These are phyloP conservation scores for Pyrochroa serraticornis DNA, from an alignment of 2,888 invertebrate species.

Conservation along the genomic window DNA sequence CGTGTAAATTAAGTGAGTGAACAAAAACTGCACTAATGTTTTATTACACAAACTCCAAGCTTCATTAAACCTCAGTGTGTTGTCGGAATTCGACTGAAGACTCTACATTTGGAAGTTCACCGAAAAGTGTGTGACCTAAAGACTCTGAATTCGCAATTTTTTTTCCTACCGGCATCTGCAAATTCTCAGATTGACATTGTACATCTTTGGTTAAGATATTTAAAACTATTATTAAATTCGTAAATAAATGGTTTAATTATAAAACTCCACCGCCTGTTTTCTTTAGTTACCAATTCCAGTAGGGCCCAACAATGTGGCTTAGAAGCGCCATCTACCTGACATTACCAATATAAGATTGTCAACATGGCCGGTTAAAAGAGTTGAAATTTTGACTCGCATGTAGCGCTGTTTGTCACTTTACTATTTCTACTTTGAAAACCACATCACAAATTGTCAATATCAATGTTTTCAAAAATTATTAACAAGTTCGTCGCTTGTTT, in stretches of 20 bases:
- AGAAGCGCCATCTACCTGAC: no score
- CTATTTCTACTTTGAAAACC: no score
- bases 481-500: no score
- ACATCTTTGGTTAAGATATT: slow-evolving; percentile 34
- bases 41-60: slow-evolving; percentile 29
- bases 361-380: no score
- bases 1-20: slow-evolving; percentile 34
- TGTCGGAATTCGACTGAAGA: slow-evolving; percentile 34
- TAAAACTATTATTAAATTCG: slow-evolving; percentile 42
- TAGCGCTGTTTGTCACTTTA: no score
- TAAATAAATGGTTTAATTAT: slow-evolving; percentile 53
- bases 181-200: slow-evolving; percentile 27
- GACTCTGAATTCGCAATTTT: slow-evolving; percentile 23
- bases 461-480: no score
- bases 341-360: no score
- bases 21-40: slow-evolving; percentile 16
- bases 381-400: no score
- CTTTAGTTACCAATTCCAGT: no score
- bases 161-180: slow-evolving; percentile 23
- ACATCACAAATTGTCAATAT: no score
- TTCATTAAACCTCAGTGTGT: slow-evolving; percentile 26
- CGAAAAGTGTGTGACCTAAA: slow-evolving; percentile 35
- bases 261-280: background rate
- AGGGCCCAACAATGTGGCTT: no score
- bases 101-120: slow-evolving; percentile 33